These are phyloP conservation scores for Ptychochromis oligacanthus DNA, from an alignment of 2,113 vertebrate species.

Conservation along the genomic window DNA sequence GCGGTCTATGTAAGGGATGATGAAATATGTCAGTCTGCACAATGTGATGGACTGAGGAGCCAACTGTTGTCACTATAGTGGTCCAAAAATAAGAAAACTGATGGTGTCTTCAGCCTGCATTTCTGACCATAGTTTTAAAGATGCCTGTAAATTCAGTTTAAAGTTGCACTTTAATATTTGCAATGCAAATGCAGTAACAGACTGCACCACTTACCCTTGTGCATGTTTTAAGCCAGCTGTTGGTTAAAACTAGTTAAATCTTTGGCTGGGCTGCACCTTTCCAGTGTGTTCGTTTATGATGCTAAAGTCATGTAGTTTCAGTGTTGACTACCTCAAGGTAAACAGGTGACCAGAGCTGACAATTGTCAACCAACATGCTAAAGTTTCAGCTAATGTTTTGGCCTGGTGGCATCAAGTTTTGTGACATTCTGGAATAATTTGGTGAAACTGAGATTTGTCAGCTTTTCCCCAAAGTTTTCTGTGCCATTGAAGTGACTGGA, in stretches of 20 bases:
- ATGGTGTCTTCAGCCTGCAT: background rate
- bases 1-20: background rate
- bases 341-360: background rate
- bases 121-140: background rate
- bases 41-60: too few relatives aligned
- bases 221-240: background rate
- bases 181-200: too few relatives aligned
- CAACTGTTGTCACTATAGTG: background rate
- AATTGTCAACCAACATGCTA: background rate
- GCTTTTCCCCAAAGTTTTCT: too few relatives aligned
- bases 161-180: fast-evolving
- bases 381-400: background rate
- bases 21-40: too few relatives aligned
- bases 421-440: background rate
- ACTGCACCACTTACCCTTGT: background rate
- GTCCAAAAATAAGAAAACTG: background rate
- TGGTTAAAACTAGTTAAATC: background rate
- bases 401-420: background rate
- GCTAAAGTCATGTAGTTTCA: background rate
- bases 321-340: fast-evolving
- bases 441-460: background rate
- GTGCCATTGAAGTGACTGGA: too few relatives aligned
- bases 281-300: fast-evolving
- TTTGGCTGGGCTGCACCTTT: fast-evolving
- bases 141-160: background rate